Percentiles rank a stretch among this genome's conserved stretches.
Evolutionary conservation across 2,113 vertebrate genomes (phyloP).

Genomic region (Neodontobutis hainanensis): DNA sequence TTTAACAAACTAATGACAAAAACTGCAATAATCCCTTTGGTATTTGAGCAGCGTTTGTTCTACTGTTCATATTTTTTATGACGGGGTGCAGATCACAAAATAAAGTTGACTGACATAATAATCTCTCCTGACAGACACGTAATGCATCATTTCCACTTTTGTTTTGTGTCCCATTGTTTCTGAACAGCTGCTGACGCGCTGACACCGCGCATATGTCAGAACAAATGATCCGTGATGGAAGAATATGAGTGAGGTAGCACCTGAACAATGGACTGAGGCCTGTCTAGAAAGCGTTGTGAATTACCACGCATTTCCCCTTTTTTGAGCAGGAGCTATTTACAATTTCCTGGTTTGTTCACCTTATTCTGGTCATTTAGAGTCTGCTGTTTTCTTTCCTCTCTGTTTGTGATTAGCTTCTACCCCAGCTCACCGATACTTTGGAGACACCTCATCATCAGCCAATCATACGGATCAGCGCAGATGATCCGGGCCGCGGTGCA

Average conservation of each 20-base stretch:
- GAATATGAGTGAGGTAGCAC: neutral
- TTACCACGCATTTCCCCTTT: neutral
- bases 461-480: slow-evolving; percentile 60
- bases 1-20: no score
- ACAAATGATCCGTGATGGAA: neutral
- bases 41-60: no score
- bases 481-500: slow-evolving; percentile 32
- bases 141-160: neutral
- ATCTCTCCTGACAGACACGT: no score
- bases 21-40: no score
- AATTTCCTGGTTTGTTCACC: neutral
- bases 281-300: no score
- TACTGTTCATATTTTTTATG: no score
- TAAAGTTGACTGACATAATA: no score
- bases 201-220: neutral
- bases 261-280: no score
- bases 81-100: no score
- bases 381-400: neutral
- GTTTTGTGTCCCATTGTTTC: neutral
- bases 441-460: slow-evolving; percentile 54
- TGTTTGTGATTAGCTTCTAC: slow-evolving; percentile 1
- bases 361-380: neutral
- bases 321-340: neutral
- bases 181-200: neutral
- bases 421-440: neutral